These are phyloP conservation scores for Cotesia typhae DNA, from an alignment of 1,140 invertebrate species.

Conservation along the genomic window DNA sequence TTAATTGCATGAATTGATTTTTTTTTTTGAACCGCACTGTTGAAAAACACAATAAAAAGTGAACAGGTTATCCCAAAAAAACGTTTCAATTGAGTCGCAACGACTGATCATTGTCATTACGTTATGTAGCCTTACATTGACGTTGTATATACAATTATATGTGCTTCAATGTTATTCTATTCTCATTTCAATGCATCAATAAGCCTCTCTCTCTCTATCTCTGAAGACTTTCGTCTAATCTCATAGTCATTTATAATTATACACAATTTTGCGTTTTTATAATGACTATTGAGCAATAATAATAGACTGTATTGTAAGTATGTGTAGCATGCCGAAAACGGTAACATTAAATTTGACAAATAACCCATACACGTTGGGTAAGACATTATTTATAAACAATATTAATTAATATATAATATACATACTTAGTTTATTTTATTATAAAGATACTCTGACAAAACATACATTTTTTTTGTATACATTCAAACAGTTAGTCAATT, in stretches of 20 bases:
- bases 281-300: constrained; percentile 19
- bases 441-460: background rate
- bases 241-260: constrained; percentile 23
- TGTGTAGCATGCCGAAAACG: constrained; percentile 12
- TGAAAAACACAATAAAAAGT: constrained; percentile 43
- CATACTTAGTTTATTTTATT: constrained; percentile 13
- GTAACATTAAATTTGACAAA: background rate
- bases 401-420: constrained; percentile 6
- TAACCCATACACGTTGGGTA: background rate
- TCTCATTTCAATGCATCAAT: constrained; percentile 20
- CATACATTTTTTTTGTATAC: background rate
- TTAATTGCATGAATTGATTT: constrained; percentile 18
- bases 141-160: constrained; percentile 43
- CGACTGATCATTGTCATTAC: constrained; percentile 62
- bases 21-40: constrained; percentile 28
- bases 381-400: background rate
- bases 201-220: constrained; percentile 27
- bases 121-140: constrained; percentile 67
- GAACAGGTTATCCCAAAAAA: constrained; percentile 47
- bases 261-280: constrained; percentile 1
- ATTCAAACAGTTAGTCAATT: too few relatives aligned
- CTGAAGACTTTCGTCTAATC: constrained; percentile 23
- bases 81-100: constrained; percentile 63
- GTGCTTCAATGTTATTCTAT: constrained; percentile 35
- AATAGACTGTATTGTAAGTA: constrained; percentile 35